phyloP scores from a whole-genome alignment of 2,797 vertebrate species.

The Pelochelys cantorii region DNA sequence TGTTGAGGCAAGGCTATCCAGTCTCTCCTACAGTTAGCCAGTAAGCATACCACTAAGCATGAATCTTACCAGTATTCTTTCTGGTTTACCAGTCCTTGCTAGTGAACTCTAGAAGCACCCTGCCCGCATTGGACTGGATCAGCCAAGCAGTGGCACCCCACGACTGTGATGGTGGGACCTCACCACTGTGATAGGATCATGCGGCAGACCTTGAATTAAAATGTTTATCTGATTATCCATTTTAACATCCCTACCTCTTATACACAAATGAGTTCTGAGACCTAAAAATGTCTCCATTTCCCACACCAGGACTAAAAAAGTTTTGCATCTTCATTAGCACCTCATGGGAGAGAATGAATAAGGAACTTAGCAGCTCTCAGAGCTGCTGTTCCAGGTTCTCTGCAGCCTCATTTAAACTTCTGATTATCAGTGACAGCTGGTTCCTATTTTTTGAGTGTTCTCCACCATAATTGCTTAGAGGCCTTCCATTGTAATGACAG shows the following conservation, averaged over 20 bases:
- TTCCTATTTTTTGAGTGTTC: neutral
- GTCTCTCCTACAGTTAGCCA: too few relatives aligned
- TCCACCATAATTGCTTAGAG: neutral
- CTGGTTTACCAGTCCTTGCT: too few relatives aligned
- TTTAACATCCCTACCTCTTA: neutral
- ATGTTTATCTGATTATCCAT: too few relatives aligned
- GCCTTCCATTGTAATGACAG: neutral
- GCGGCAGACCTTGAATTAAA: too few relatives aligned
- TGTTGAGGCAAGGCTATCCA: too few relatives aligned
- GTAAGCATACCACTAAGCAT: too few relatives aligned
- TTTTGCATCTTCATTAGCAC: neutral
- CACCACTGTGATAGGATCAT: too few relatives aligned
- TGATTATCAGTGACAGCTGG: neutral
- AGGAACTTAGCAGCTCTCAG: neutral
- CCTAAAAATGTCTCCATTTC: neutral
- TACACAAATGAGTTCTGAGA: neutral
- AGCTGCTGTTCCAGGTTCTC: accelerated
- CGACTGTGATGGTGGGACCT: too few relatives aligned
- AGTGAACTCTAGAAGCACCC: too few relatives aligned
- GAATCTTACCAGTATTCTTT: too few relatives aligned
- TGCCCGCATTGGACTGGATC: too few relatives aligned
- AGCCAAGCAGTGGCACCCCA: too few relatives aligned
- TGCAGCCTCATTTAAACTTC: neutral
- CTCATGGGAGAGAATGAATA: neutral
- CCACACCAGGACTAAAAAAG: neutral